Evolutionary conservation across 1,140 invertebrate species (phyloP), one percentile per base, ranked within the genome.

Genomic region (Formica exsecta): DNA sequence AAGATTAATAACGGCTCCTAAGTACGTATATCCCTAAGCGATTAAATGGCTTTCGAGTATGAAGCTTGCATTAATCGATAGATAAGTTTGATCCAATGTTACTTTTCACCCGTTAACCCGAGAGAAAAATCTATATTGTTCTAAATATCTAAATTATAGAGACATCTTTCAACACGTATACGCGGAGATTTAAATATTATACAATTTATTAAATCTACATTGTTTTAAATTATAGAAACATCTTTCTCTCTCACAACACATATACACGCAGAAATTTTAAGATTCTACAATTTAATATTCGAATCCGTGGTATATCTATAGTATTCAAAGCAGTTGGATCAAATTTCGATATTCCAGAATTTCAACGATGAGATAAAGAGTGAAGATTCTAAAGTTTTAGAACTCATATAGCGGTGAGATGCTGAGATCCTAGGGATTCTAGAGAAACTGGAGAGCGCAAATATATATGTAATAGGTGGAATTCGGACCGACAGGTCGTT

Each of bases 21-120:
- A 74, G 79, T 48, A 83, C 79, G 25, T 83, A 83, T 83, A 83
- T 83, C 79, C 59, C 29, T 51, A 51, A 51, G 48, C 16, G 48
- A 29, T 16, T 73, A 73, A 73, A 38, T 32, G 54, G 79, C 79
- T 83, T 44, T 61, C 36, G 79, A 61, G 62, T 83, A 83, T 83
- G 73, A 83, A 57, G 48, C 48, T 29, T 29, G 54, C 38, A 36
- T 83, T 59, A 32, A 83, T 74, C 71, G 16, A 38, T 38, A 32
- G 68, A 83, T 13, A n/a, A 73, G 68, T 73, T 83, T 61, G 54
- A 61, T 36, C 25, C 25, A 13, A 19, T 25, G 51, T 73, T 61
- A 13, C 19, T 36, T 4, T 2, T 5, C 0, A n/a, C 2, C 32
- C 44, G 22, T 74, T 74, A 36, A 59, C 48, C 16, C 9, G 3